Conservation (phyloP, 2,797 vertebrate genomes). For the Euthynnus affinis region DNA sequence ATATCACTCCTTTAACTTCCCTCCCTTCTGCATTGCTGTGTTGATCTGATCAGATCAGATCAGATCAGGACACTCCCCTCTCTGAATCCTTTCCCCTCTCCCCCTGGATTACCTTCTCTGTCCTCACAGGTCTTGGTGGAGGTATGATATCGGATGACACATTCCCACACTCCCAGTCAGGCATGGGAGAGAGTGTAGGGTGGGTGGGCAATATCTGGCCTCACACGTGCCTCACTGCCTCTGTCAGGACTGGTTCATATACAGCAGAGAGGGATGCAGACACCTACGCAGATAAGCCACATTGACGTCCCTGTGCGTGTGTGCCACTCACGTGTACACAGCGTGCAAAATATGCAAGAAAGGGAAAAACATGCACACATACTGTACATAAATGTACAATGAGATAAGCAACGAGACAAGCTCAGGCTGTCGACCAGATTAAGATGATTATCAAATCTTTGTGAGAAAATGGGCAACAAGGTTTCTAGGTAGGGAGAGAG, state of each 20-base stretch:
- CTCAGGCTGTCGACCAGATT: constrained; percentile 44
- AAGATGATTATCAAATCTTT: constrained; percentile 52
- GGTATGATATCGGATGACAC: constrained; percentile 73
- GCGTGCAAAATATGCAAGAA: constrained; percentile 16
- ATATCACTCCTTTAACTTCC: constrained; percentile 23
- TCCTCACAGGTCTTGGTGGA: constrained; percentile 67
- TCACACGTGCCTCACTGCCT: constrained; percentile 59
- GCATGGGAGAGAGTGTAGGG: constrained; percentile 40
- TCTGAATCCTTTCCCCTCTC: not conserved
- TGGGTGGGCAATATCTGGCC: constrained; percentile 44
- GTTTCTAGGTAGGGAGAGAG: not conserved
- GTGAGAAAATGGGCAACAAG: constrained; percentile 27
- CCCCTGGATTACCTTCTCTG: constrained; percentile 51
- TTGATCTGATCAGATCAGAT: constrained; percentile 27
- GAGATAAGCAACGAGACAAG: constrained; percentile 61
- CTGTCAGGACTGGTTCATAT: constrained; percentile 54
- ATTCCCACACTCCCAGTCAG: constrained; percentile 76
- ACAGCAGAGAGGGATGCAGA: constrained; percentile 45
- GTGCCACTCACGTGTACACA: constrained; percentile 16
- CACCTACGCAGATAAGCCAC: constrained; percentile 54
- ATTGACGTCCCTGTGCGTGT: constrained; percentile 26
- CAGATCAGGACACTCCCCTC: constrained; percentile 24
- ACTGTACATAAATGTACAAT: constrained; percentile 5
- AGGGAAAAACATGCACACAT: constrained; percentile 17
- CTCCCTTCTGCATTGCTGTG: constrained; percentile 19